Percentiles rank a stretch among this genome's conserved stretches.
Conservation (phyloP, 2,797 vertebrate genomes). For the Acropternis orthonyx region DNA sequence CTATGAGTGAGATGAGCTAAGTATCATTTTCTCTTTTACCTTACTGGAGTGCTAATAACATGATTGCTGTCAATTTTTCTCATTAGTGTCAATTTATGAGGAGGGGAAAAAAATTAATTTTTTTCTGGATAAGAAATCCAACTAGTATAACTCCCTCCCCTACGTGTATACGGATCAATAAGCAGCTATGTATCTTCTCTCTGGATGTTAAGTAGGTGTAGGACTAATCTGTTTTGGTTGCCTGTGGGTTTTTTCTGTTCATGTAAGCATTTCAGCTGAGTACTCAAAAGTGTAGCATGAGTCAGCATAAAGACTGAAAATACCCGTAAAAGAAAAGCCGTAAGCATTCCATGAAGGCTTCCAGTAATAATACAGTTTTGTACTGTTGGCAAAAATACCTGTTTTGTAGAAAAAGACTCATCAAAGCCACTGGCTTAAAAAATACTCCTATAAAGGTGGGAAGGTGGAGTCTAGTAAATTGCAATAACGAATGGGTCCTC, state of each 20-base stretch:
- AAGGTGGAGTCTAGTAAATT: background rate
- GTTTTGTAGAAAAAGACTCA: background rate
- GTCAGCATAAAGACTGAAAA: constrained; percentile 32
- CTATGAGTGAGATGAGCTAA: constrained; percentile 41
- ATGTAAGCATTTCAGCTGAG: background rate
- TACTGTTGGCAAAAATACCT: background rate
- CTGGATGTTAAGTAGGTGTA: background rate
- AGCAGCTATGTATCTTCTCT: background rate
- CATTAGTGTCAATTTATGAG: background rate
- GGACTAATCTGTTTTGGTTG: background rate
- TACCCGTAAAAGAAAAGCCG: background rate
- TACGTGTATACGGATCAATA: background rate
- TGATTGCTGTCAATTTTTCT: constrained; percentile 63
- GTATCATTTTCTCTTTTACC: constrained; percentile 52
- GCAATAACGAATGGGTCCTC: background rate
- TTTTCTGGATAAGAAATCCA: background rate
- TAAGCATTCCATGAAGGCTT: constrained; percentile 17
- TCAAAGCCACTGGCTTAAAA: background rate
- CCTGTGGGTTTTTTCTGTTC: background rate
- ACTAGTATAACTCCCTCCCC: background rate
- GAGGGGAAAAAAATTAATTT: background rate
- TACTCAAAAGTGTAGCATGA: background rate
- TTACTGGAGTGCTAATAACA: constrained; percentile 48
- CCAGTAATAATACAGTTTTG: background rate
- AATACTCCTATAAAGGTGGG: background rate